Evolutionary conservation across 2,797 vertebrate species (phyloP), one percentile per base, ranked within the genome.

Genomic region (Cyprinodon diabolis): DNA sequence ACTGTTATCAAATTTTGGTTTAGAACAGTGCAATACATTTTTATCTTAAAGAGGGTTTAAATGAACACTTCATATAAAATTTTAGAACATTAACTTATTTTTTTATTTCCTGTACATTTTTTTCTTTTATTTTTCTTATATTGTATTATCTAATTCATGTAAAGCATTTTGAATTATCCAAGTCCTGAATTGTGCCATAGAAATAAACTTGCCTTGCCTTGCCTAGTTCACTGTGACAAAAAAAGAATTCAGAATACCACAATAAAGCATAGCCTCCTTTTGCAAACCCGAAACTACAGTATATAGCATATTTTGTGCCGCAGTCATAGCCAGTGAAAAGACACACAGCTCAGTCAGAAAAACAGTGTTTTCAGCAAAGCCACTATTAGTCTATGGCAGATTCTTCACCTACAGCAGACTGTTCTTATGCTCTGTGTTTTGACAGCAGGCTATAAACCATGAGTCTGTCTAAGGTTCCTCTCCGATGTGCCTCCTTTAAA

Each of bases 391-490:
- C 37, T 72, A 72, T 69, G 56, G 56, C 71, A 54, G 57, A 73
- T 7, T 67, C 58, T 76, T 76, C 58, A 70, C 51, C 55, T 74
- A 69, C 72, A 73, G 60, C 60, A 37, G 76, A 72, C 52, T 62
- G 17, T 66, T 47, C 76, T 76, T 25, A 57, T 72, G 40, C 48
- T 72, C 47, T 7, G 10, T 49, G 30, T 30, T 73, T 69, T 69
- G 69, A 81, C 74, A 76, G 51, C 71, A 54, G 68, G 35, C 60
- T 55, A 70, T 70, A 75, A 80, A 3, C 30, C 74, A 35, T 15
- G 14, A 66, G 56, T 69, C 71, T 57, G 57, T 66, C 63, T 67
- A 54, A 71, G 85, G 74, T 82, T 84, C 66, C 68, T 82, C 77
- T 83, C 69, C 68, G 66, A 52, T 75, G 73, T 77, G 63, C 77